Percentiles rank a stretch among this genome's conserved stretches.
phyloP scores from a whole-genome alignment of 2,113 vertebrate species.

The Apodemus sylvaticus region DNA sequence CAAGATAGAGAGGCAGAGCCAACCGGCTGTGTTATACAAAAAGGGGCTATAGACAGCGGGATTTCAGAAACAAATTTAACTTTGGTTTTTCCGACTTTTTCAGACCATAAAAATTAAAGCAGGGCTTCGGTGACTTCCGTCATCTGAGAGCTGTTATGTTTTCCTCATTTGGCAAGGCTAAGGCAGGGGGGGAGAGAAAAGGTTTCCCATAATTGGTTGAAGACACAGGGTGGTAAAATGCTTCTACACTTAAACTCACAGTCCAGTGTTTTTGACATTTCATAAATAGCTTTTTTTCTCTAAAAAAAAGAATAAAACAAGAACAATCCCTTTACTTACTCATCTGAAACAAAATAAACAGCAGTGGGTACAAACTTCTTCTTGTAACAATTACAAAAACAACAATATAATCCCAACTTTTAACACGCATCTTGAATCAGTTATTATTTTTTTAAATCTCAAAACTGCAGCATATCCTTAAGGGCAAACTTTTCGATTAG shows the following conservation, averaged over 20 bases:
- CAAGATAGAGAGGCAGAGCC: slow-evolving; percentile 76
- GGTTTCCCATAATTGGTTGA: slow-evolving; percentile 86
- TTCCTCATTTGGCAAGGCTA: slow-evolving; percentile 83
- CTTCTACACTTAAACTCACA: slow-evolving; percentile 90
- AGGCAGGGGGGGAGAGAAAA: slow-evolving; percentile 83
- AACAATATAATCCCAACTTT: slow-evolving; percentile 91
- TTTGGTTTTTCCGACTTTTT: slow-evolving; percentile 80
- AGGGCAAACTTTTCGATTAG: slow-evolving; percentile 92
- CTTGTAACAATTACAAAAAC: slow-evolving; percentile 92
- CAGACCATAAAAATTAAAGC: slow-evolving; percentile 79
- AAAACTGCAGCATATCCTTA: slow-evolving; percentile 93
- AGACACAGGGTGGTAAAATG: slow-evolving; percentile 89
- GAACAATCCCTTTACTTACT: slow-evolving; percentile 93
- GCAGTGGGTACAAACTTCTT: slow-evolving; percentile 92
- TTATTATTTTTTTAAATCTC: slow-evolving; percentile 87
- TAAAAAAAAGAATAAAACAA: slow-evolving; percentile 88
- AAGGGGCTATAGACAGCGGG: slow-evolving; percentile 70
- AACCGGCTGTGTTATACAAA: slow-evolving; percentile 39
- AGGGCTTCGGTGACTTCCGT: slow-evolving; percentile 72
- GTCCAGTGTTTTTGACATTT: slow-evolving; percentile 94
- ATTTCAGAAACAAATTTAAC: slow-evolving; percentile 74
- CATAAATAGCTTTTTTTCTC: slow-evolving; percentile 89
- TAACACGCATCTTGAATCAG: slow-evolving; percentile 88
- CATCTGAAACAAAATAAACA: slow-evolving; percentile 92
- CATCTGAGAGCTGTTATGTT: slow-evolving; percentile 72